Evolutionary conservation across 1,140 invertebrate species (phyloP).

Genomic region (Drosophila elegans): DNA sequence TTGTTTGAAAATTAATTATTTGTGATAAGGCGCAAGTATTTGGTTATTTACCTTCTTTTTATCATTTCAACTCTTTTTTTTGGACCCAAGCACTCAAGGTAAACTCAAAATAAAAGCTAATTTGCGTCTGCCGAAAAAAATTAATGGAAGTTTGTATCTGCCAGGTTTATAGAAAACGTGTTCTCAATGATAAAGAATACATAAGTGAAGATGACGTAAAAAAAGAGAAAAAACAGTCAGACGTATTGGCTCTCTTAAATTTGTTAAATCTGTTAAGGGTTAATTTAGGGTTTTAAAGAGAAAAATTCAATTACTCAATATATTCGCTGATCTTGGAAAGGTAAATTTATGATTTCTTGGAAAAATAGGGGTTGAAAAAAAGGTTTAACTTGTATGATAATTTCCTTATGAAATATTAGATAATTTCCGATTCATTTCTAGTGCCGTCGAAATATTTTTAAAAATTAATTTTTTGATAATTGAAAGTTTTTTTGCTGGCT

Average conservation of each 20-base stretch:
- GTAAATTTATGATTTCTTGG: not conserved
- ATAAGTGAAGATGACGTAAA: constrained; percentile 20
- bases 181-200: constrained; percentile 13
- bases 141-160: constrained; percentile 20
- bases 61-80: too few relatives aligned
- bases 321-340: not conserved
- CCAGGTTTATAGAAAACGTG: constrained; percentile 23
- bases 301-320: not conserved
- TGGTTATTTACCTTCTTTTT: too few relatives aligned
- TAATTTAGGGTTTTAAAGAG: not conserved
- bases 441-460: too few relatives aligned
- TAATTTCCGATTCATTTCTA: too few relatives aligned
- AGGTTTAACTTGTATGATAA: too few relatives aligned
- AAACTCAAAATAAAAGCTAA: constrained; percentile 14
- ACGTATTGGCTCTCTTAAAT: not conserved
- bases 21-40: too few relatives aligned
- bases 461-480: constrained; percentile 15
- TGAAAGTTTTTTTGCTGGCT: constrained; percentile 2
- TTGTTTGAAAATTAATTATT: too few relatives aligned
- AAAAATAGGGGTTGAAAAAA: constrained; percentile 20
- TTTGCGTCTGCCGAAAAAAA: constrained; percentile 14
- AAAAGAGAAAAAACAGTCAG: not conserved
- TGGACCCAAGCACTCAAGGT: too few relatives aligned
- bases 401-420: too few relatives aligned
- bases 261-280: not conserved